Evolutionary conservation across 2,888 invertebrate genomes (phyloP).

Genomic region (Brachyptera putata): DNA sequence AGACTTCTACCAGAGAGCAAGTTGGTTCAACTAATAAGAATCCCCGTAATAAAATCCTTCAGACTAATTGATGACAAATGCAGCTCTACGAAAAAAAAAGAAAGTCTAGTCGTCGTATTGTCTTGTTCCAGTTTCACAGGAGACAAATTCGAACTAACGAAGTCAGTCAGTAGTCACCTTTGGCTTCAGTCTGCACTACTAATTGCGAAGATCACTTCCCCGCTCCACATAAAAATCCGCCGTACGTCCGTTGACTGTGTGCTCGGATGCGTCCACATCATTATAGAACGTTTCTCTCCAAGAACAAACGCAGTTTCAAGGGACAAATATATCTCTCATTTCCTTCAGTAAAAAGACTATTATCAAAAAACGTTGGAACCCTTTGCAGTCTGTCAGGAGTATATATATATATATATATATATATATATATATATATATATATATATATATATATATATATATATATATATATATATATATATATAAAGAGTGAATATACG

Average conservation of each 20-base stretch:
- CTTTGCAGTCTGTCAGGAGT: no score
- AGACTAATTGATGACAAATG: not conserved
- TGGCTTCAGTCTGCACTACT: no score
- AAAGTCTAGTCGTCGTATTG: no score
- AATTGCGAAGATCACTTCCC: not conserved
- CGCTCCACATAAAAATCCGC: not conserved
- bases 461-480: no score
- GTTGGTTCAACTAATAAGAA: not conserved
- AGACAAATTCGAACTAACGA: no score
- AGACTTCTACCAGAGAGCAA: not conserved
- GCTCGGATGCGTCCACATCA: not conserved
- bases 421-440: no score
- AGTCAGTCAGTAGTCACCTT: no score
- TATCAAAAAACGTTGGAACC: not conserved
- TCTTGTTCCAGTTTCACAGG: no score
- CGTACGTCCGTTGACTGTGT: not conserved
- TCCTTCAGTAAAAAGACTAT: slow-evolving; percentile 1
- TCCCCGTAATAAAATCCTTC: not conserved
- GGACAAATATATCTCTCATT: slow-evolving; percentile 1
- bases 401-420: no score
- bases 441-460: no score
- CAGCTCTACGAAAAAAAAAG: no score
- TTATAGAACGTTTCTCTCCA: not conserved
- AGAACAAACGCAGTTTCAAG: not conserved
- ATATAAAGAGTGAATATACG: no score